A percentile compares a stretch with the other conserved stretches of the same genome.
Conservation (phyloP, 2,113 vertebrate genomes). For the Chlamydotis undulata region DNA sequence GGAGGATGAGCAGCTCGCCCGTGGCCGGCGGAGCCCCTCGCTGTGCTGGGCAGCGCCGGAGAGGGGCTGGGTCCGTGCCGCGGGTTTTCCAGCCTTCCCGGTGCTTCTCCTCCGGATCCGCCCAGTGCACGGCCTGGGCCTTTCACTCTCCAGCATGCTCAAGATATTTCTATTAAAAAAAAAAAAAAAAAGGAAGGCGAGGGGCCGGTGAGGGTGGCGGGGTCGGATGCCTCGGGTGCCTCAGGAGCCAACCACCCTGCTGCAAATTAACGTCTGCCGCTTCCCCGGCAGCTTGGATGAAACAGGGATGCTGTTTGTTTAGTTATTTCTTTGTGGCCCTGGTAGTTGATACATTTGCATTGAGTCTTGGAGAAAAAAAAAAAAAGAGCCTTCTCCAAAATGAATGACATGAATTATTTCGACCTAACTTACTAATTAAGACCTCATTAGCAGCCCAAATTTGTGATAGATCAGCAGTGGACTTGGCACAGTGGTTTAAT, state of each 20-base stretch:
- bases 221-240: rapidly evolving
- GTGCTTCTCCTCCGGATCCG: neutral
- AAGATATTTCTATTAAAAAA: neutral
- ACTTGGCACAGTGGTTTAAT: constrained; percentile 81
- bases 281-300: neutral
- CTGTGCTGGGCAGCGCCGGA: too few relatives aligned
- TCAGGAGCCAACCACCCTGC: rapidly evolving
- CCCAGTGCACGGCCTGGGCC: neutral
- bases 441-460: constrained; percentile 83
- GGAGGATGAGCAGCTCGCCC: rapidly evolving
- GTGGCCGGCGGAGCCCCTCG: too few relatives aligned
- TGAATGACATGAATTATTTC: constrained; percentile 78
- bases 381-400: constrained; percentile 43
- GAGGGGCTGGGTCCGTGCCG: neutral
- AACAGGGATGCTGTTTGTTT: neutral
- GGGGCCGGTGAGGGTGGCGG: rapidly evolving
- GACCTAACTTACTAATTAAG: constrained; percentile 79
- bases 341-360: neutral
- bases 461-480: constrained; percentile 81
- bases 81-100: neutral
- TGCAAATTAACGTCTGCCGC: neutral
- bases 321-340: neutral
- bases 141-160: neutral
- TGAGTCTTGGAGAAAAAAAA: neutral
- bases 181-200: neutral